Conservation (phyloP, 2,113 vertebrate species). For the Formicarius rufipectus region DNA sequence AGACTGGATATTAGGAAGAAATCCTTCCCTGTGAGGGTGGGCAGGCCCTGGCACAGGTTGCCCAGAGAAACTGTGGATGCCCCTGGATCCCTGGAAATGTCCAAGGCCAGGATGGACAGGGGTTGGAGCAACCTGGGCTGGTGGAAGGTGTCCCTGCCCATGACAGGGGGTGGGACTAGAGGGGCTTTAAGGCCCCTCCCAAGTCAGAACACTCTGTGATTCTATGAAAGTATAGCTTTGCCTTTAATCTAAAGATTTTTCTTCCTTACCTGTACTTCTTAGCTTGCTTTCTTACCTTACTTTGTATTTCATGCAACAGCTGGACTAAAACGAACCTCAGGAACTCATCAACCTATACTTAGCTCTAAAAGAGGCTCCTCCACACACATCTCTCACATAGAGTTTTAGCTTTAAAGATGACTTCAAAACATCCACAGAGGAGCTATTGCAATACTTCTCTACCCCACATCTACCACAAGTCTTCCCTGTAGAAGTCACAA, state of each 20-base stretch:
- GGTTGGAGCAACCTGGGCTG: background rate
- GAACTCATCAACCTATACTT: background rate
- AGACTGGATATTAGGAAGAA: background rate
- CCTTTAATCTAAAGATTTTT: background rate
- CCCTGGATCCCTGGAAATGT: background rate
- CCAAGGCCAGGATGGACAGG: background rate
- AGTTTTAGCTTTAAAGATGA: background rate
- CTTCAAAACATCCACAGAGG: background rate
- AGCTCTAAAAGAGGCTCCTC: background rate
- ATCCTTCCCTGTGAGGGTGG: background rate
- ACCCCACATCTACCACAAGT: background rate
- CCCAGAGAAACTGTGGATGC: background rate
- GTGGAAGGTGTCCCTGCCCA: background rate
- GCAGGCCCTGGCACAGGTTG: background rate
- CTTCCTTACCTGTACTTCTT: background rate
- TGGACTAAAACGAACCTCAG: background rate
- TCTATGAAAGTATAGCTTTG: background rate
- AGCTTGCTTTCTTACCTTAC: background rate
- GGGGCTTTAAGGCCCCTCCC: rapidly evolving
- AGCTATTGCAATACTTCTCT: background rate
- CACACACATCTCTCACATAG: background rate
- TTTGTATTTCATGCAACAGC: background rate
- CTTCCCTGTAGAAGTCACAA: background rate
- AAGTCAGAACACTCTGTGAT: background rate
- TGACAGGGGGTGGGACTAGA: rapidly evolving